Evolutionary conservation across 2,888 invertebrate genomes (phyloP).

Genomic region (Lordiphosa fenestrarum): DNA sequence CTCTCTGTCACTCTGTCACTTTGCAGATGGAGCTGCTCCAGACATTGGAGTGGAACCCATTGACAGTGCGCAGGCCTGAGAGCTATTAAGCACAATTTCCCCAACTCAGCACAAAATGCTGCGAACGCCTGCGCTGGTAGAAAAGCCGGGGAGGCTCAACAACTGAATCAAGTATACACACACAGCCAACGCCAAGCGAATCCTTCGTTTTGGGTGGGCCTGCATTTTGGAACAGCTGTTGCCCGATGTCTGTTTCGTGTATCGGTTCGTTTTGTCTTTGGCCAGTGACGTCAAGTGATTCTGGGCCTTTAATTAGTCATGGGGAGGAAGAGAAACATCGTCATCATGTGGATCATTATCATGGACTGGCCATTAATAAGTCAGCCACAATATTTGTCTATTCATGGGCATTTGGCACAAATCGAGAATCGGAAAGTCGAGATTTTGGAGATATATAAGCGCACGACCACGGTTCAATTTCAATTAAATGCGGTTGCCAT

Average conservation of each 20-base stretch:
- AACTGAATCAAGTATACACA: conserved; percentile 38
- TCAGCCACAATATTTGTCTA: conserved; percentile 60
- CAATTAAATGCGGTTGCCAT: conserved; percentile 53
- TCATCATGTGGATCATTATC: conserved; percentile 21
- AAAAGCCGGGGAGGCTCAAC: conserved; percentile 63
- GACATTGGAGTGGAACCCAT: conserved; percentile 32
- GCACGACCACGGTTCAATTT: conserved; percentile 45
- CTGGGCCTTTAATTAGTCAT: conserved; percentile 49
- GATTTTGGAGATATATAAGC: conserved; percentile 22
- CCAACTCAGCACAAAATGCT: too few relatives aligned
- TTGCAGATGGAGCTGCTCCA: conserved; percentile 49
- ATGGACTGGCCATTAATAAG: conserved; percentile 53
- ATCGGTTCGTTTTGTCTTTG: conserved; percentile 10
- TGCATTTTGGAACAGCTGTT: conserved; percentile 62
- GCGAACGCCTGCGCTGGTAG: conserved; percentile 38
- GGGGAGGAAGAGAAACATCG: conserved; percentile 3
- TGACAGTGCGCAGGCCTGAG: conserved; percentile 20
- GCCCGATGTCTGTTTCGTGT: conserved; percentile 25
- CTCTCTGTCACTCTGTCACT: conserved; percentile 7
- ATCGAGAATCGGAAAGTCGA: conserved; percentile 38
- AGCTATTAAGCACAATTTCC: conserved; percentile 12
- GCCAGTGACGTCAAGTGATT: conserved; percentile 53
- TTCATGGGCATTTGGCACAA: conserved; percentile 42
- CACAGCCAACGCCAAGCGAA: neutral
- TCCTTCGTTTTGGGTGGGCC: conserved; percentile 32